Evolutionary conservation across 2,113 vertebrate species (phyloP), one percentile per base, ranked within the genome.

Genomic region (Coregonus clupeaformis): DNA sequence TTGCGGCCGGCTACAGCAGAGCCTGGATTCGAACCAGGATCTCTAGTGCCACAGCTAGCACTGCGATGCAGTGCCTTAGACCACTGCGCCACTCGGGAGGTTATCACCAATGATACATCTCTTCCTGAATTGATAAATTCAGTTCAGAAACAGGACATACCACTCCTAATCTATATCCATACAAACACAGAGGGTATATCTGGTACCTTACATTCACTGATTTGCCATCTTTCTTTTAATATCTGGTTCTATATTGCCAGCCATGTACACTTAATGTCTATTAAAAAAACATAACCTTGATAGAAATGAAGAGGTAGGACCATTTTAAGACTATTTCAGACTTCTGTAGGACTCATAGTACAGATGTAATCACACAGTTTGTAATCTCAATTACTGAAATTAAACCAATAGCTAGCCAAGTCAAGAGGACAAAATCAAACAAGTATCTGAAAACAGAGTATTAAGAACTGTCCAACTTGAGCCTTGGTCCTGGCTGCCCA

Each of bases 381-480:
- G 30, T 32, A 18, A 18, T 36, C 20, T 29, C 14, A 6, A 36
- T n/a, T 3, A 30, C 30, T 67, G 63, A 16, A 65, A 16, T 29
- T 3, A 67, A 11, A 67, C 42, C 30, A 30, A 67, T 27, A 14
- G 30, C 52, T 24, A 7, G 65, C 16, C 6, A 14, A 32, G 29
- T 42, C 14, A 36, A 67, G 5, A 36, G 57, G 6, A 60, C 55
- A 71, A 79, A 42, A 70, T 52, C 29, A 63, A 52, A 52, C 29
- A 52, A 2, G 29, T n/a, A 68, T 7, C 3, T 63, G 49, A 6
- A 29, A 70, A 68, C 49, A 3, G 9, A 30, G 30, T 16, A 29
- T 14, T 66, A 13, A 30, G 13, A 66, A 67, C 29, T 67, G 30
- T 62, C 70, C 20, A 72, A 59, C 24, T 22, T 42, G 49, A 32